Percentiles rank a stretch among this genome's conserved stretches.
These are phyloP conservation scores for Drosophila obscura DNA, from an alignment of 1,140 invertebrate species.

Conservation along the genomic window DNA sequence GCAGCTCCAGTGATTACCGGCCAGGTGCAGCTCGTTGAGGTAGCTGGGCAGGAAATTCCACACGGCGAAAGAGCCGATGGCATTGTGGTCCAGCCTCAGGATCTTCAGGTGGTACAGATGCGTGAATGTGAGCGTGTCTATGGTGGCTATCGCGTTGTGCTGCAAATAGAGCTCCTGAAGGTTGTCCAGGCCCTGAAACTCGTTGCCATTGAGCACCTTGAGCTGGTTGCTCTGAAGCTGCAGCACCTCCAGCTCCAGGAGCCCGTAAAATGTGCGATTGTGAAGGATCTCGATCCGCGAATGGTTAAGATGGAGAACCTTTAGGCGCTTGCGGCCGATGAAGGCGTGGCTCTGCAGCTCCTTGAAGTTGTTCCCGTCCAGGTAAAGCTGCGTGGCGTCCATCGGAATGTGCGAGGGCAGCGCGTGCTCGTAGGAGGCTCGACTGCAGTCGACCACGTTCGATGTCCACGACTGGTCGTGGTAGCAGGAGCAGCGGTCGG, in stretches of 20 bases:
- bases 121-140: conserved; percentile 92
- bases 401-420: conserved; percentile 94
- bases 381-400: conserved; percentile 94
- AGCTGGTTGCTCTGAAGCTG: conserved; percentile 93
- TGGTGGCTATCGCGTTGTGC: conserved; percentile 90
- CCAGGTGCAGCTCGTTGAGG: conserved; percentile 88
- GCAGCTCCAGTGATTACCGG: conserved; percentile 94
- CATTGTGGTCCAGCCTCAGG: conserved; percentile 91
- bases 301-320: conserved; percentile 92
- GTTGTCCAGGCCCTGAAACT: conserved; percentile 90
- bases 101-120: conserved; percentile 88
- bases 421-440: conserved; percentile 88
- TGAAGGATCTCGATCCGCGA: conserved; percentile 94
- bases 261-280: conserved; percentile 95
- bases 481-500: conserved; percentile 95
- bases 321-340: conserved; percentile 94
- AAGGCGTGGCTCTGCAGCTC: conserved; percentile 93
- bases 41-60: conserved; percentile 89
- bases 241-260: conserved; percentile 91
- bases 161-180: conserved; percentile 93
- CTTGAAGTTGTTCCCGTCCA: conserved; percentile 94
- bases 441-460: conserved; percentile 95
- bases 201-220: conserved; percentile 90
- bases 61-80: conserved; percentile 89
- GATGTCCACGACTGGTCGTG: conserved; percentile 96